Conservation (phyloP, 2,888 invertebrate genomes). For the Xanthia icteritia region DNA sequence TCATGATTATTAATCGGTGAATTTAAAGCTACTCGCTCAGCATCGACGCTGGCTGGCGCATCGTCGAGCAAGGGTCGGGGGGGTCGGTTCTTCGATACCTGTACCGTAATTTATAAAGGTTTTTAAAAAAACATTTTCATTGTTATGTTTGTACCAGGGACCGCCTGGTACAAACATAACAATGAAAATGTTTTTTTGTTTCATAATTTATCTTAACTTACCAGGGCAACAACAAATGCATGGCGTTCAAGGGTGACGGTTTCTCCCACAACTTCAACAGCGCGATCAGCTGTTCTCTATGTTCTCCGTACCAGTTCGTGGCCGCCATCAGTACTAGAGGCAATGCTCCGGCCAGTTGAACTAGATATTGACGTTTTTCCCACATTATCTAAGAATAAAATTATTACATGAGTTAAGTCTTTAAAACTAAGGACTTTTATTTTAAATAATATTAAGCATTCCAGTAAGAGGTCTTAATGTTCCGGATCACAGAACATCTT, state of each 20-base stretch:
- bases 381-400: slow-evolving; percentile 93
- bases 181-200: not conserved
- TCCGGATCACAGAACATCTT: too few species aligned
- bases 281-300: slow-evolving; percentile 95
- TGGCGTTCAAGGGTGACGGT: slow-evolving; percentile 96
- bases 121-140: too few species aligned
- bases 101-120: too few species aligned
- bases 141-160: too few species aligned
- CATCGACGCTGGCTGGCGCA: too few species aligned
- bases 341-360: slow-evolving; percentile 95
- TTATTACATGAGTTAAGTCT: not conserved
- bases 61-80: too few species aligned
- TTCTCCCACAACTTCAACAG: slow-evolving; percentile 97
- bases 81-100: too few species aligned
- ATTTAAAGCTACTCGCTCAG: too few species aligned
- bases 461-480: not conserved
- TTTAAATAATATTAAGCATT: not conserved
- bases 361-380: slow-evolving; percentile 98
- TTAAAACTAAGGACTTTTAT: too few species aligned
- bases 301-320: slow-evolving; percentile 97
- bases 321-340: slow-evolving; percentile 96
- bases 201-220: slow-evolving; percentile 75
- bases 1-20: too few species aligned
- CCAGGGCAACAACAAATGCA: slow-evolving; percentile 98
- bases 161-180: too few species aligned